Evolutionary conservation across 2,113 vertebrate species (phyloP), one percentile per base, ranked within the genome.

Genomic region (Ploceus nigricollis): DNA sequence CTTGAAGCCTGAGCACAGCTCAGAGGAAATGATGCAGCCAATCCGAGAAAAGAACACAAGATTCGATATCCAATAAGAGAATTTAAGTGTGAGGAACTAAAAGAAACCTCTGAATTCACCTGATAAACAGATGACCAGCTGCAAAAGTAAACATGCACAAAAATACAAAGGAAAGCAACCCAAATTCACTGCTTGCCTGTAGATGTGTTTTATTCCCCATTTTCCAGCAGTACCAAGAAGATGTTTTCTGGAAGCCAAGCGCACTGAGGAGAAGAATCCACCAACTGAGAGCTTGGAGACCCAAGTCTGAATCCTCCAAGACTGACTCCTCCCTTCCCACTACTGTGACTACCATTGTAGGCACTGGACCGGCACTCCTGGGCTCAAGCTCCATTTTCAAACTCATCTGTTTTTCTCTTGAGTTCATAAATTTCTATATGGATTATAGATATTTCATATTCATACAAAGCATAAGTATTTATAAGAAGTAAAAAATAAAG

Each of bases 11-110:
- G 12, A 82, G 31, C 22, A 15, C 53, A 37, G 8, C 35, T 93
- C 64, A 44, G 28, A 71, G 47, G 57, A 89, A 81, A 35, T 23
- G 0, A 48, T 6, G 9, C 5, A 64, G 17, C 12, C 35, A 48
- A 30, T 47, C 5, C 0, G 0, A 10, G 21, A 23, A 47, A 5
- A 51, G 37, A 39, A 40, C 2, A 30, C 11, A 90, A 58, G 37
- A 58, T 42, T 11, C 0, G 0, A 31, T 25, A 39, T 22, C 8
- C 1, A 2, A 3, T 37, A 21, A 61, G 7, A 45, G 23, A 39
- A 47, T 2, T 22, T 10, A 82, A 61, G 28, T 5, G 14, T 8
- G 30, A 90, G 14, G 35, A 91, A 45, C 28, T 1, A 58, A 39
- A 72, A 88, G 7, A 21, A 72, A 69, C 15, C 60, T 10, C 18